These are phyloP conservation scores for Notamacropus eugenii DNA, from an alignment of 2,797 vertebrate species.

Conservation along the genomic window DNA sequence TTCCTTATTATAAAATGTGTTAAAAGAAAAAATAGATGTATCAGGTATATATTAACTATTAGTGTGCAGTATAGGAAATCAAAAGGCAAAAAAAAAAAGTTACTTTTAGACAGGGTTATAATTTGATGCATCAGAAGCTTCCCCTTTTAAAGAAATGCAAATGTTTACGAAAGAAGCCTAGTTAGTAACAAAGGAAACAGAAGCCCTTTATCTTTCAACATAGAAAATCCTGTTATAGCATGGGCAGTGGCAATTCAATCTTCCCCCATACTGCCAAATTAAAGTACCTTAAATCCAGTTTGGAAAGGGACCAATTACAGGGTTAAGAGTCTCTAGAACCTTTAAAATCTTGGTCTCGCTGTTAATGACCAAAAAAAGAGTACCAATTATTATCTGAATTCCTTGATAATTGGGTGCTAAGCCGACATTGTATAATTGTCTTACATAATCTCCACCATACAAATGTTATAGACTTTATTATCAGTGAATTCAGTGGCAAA, in stretches of 20 bases:
- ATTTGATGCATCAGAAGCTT: neutral
- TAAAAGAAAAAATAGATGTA: neutral
- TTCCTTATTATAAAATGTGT: neutral
- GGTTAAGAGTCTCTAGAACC: neutral
- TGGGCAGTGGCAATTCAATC: neutral
- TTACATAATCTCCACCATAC: neutral
- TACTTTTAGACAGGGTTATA: slow-evolving; percentile 6
- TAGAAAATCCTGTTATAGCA: neutral
- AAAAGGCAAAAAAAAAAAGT: slow-evolving; percentile 51
- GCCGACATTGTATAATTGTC: rapidly evolving
- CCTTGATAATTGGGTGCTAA: neutral
- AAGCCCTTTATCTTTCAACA: slow-evolving; percentile 14
- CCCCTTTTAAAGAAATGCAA: slow-evolving; percentile 12
- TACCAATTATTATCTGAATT: slow-evolving; percentile 31
- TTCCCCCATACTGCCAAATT: slow-evolving; percentile 29
- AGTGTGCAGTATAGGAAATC: slow-evolving; percentile 37
- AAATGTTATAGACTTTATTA: neutral
- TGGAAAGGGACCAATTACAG: neutral
- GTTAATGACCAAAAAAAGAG: slow-evolving; percentile 33
- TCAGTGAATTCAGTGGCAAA: neutral
- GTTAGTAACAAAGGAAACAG: slow-evolving; percentile 21
- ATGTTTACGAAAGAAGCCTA: slow-evolving; percentile 16
- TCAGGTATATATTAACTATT: slow-evolving; percentile 1
- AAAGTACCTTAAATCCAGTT: neutral
- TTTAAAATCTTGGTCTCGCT: slow-evolving; percentile 31